phyloP scores from a whole-genome alignment of 2,888 invertebrate species.

The Drosophila tanythrix region DNA sequence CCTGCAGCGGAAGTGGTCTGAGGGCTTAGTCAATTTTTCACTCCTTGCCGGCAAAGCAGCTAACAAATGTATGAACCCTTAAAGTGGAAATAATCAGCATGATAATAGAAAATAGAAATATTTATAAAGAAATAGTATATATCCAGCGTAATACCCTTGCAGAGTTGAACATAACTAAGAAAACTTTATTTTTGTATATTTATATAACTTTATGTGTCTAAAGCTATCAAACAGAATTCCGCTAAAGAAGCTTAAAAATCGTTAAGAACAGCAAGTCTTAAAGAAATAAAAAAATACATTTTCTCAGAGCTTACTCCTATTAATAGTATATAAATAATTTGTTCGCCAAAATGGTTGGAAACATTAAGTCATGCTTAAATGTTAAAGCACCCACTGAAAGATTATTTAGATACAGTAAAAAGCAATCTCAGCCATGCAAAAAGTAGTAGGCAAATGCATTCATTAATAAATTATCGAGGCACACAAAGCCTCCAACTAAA shows the following conservation, averaged over 20 bases:
- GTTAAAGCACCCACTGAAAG: not conserved
- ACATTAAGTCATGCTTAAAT: not conserved
- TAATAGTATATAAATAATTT: not conserved
- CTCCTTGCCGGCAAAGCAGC: slow-evolving; percentile 26
- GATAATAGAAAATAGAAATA: slow-evolving; percentile 5
- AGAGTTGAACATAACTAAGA: not conserved
- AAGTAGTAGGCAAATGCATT: slow-evolving; percentile 72
- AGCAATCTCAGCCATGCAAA: slow-evolving; percentile 50
- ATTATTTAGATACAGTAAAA: slow-evolving; percentile 23
- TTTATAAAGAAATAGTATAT: not conserved
- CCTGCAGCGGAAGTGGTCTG: slow-evolving; percentile 39
- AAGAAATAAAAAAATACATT: not conserved
- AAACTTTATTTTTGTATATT: not conserved
- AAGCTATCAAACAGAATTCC: not conserved
- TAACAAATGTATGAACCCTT: slow-evolving; percentile 7
- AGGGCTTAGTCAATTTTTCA: slow-evolving; percentile 6
- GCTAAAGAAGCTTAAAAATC: not conserved
- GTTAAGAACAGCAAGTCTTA: not conserved
- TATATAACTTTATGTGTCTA: not conserved
- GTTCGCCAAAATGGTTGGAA: not conserved
- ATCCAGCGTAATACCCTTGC: not conserved
- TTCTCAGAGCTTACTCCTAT: not conserved
- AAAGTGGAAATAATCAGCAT: slow-evolving; percentile 4
- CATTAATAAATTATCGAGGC: slow-evolving; percentile 76
- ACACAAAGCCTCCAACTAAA: slow-evolving; percentile 69